Base-by-base conservation (phyloP, 2,797 vertebrate genomes). In the Chromis chromis region DNA sequence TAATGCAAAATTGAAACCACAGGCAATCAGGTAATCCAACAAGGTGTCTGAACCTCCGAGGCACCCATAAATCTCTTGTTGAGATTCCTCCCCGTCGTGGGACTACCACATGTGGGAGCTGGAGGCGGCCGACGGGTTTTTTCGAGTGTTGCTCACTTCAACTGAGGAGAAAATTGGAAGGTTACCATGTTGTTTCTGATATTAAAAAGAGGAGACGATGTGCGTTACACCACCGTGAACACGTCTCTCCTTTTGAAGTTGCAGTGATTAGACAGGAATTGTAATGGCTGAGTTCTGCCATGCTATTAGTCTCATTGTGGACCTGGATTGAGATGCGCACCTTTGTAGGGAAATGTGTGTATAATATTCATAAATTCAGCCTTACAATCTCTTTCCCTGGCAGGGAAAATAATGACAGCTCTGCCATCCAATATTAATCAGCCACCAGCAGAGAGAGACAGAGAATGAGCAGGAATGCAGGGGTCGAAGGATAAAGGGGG, bases 381-480 rank as follows among this genome's bases (percentile, higher is more conserved):
- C 48, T 65, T 65, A 63, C 69, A 64, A 84, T 81, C 40, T 60
- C 10, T 62, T 70, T 58, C 9, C 25, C 50, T 49, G 39, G 33
- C 27, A 50, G 49, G 40, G 50, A 58, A 65, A 65, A 55, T 64
- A 25, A 65, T 67, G 64, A 64, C 64, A 82, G 49, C 33, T 46
- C 71, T 65, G 44, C 11, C 44, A 82, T 85, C 76, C 71, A 83
- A 83, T 84, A 86, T 82, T 90, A 89, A 92, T 87, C 86, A 86
- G 75, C 75, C 88, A 83, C 87, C 88, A 86, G 88, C 83, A 85
- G 84, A 78, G 85, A 86, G 84, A 89, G 74, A 77, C 74, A 86
- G 69, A 85, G 80, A 84, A 77, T 69, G 74, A 81, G 70, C 19
- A 39, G 4, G 42, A 79, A 82, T 59, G 67, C 56, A 67, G 10